Evolutionary conservation across 2,113 vertebrate genomes (phyloP).

Genomic region (Girardinichthys multiradiatus): DNA sequence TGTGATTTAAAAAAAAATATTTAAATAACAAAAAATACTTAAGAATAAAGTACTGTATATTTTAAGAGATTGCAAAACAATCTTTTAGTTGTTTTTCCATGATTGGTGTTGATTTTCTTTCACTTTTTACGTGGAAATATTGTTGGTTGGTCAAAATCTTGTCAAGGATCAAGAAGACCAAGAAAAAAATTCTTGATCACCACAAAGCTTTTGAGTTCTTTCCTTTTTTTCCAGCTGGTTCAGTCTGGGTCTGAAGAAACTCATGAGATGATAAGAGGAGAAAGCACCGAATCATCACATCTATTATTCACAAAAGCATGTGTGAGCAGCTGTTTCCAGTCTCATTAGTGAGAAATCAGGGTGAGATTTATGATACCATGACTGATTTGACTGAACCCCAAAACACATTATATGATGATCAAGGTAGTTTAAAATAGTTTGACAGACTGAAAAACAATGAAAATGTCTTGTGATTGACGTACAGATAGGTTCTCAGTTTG

Average conservation of each 20-base stretch:
- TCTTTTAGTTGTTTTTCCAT: neutral
- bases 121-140: neutral
- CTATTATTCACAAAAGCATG: slow-evolving; percentile 75
- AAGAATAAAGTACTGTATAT: neutral
- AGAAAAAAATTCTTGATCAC: neutral
- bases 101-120: neutral
- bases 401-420: slow-evolving; percentile 38
- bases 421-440: slow-evolving; percentile 28
- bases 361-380: slow-evolving; percentile 53
- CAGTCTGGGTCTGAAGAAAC: slow-evolving; percentile 5
- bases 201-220: neutral
- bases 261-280: slow-evolving; percentile 43
- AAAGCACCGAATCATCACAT: slow-evolving; percentile 51
- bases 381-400: slow-evolving; percentile 48
- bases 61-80: neutral
- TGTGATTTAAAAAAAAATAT: neutral
- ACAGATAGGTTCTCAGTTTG: neutral
- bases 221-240: slow-evolving; percentile 9
- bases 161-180: neutral
- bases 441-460: slow-evolving; percentile 6
- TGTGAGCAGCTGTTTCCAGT: slow-evolving; percentile 67
- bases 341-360: slow-evolving; percentile 71
- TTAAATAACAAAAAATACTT: no score
- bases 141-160: no score
- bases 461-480: slow-evolving; percentile 6